Evolutionary conservation across 2,797 vertebrate genomes (phyloP).

Genomic region (Trichosurus vulpecula): DNA sequence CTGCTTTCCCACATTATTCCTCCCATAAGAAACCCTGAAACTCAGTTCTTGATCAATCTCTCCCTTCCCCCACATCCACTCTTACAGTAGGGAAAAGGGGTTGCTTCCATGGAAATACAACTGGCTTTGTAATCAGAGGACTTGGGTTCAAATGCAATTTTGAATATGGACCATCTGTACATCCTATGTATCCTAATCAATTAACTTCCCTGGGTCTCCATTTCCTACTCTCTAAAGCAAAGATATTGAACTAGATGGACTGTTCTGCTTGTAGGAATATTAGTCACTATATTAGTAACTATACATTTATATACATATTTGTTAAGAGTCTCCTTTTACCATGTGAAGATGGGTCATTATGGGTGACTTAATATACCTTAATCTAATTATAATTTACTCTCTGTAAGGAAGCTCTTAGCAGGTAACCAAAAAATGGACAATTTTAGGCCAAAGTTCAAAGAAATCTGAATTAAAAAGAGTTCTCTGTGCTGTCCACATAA

Average conservation of each 20-base stretch:
- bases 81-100: background rate
- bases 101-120: background rate
- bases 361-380: background rate
- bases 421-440: background rate
- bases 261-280: background rate
- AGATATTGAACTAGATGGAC: background rate
- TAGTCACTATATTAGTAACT: background rate
- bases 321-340: background rate
- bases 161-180: background rate
- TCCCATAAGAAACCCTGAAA: background rate
- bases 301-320: background rate
- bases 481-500: background rate
- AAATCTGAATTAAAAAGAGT: background rate
- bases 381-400: background rate
- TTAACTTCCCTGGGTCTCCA: background rate
- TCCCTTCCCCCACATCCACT: background rate
- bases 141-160: background rate
- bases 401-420: background rate
- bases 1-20: background rate
- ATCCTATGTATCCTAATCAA: background rate
- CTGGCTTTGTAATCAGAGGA: background rate
- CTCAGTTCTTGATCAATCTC: background rate
- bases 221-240: background rate
- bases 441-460: background rate
- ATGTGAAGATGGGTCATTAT: background rate